Conservation (phyloP, 2,113 vertebrate genomes). For the Diadophis punctatus region DNA sequence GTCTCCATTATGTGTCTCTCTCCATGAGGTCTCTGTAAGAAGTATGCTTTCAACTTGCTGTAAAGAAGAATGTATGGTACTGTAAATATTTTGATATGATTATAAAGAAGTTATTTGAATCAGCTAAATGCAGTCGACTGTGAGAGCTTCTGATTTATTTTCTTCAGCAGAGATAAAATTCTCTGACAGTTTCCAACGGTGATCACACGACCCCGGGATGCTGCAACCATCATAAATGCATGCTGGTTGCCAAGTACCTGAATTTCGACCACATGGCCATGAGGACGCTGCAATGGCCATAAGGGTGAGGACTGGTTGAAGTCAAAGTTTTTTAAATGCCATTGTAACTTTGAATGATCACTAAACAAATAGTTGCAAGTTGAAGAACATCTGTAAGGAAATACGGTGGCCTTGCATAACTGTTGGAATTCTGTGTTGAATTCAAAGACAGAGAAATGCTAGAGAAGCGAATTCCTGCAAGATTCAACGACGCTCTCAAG, state of each 20-base stretch:
- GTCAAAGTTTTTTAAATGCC: not conserved
- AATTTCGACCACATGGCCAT: not conserved
- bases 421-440: not conserved
- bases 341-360: not conserved
- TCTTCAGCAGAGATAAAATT: too few relatives aligned
- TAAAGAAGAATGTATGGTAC: too few relatives aligned
- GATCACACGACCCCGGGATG: not conserved
- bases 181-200: too few relatives aligned
- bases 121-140: too few relatives aligned
- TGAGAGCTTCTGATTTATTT: too few relatives aligned
- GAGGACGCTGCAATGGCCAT: not conserved
- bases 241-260: not conserved
- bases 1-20: too few relatives aligned
- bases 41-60: too few relatives aligned
- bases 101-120: too few relatives aligned
- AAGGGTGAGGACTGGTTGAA: not conserved
- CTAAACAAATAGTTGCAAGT: not conserved
- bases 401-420: not conserved
- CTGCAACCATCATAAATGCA: not conserved
- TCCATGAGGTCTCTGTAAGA: too few relatives aligned
- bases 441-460: not conserved
- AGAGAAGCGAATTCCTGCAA: not conserved
- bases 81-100: too few relatives aligned
- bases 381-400: not conserved
- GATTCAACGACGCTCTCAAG: not conserved